Conservation (phyloP, 2,113 vertebrate species). For the Esox niger region DNA sequence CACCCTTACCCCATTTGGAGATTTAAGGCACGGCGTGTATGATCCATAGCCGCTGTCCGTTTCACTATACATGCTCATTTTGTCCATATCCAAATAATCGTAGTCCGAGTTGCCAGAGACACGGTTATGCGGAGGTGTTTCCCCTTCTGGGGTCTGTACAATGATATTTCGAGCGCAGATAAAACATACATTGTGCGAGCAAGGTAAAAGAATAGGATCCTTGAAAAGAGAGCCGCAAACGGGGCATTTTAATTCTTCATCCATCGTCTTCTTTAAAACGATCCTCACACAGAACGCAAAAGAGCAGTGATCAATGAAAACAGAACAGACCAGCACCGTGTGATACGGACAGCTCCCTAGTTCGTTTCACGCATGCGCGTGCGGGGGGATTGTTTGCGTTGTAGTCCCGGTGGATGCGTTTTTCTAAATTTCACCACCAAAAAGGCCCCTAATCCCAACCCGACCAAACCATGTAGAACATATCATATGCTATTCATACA, state of each 20-base stretch:
- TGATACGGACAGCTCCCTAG: constrained; percentile 70
- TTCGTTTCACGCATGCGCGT: background rate
- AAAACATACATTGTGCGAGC: constrained; percentile 91
- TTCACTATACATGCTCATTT: constrained; percentile 94
- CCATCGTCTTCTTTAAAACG: constrained; percentile 72
- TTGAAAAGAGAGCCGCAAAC: constrained; percentile 91
- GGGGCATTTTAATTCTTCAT: constrained; percentile 95
- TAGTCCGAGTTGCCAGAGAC: constrained; percentile 76
- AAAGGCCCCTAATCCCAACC: background rate
- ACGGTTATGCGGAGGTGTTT: constrained; percentile 77
- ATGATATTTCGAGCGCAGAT: constrained; percentile 93
- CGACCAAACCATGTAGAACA: too few species aligned
- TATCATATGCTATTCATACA: too few species aligned
- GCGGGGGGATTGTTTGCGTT: constrained; percentile 23
- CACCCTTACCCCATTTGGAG: constrained; percentile 89
- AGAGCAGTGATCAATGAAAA: constrained; percentile 37
- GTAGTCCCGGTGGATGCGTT: constrained; percentile 20
- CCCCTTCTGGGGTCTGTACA: constrained; percentile 89
- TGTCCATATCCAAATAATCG: constrained; percentile 83
- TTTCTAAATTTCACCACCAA: background rate
- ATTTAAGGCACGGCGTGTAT: constrained; percentile 91
- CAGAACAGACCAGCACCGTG: constrained; percentile 62
- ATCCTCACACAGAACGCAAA: constrained; percentile 18
- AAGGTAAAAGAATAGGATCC: constrained; percentile 88
- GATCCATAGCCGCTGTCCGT: constrained; percentile 97